Evolutionary conservation across 2,888 invertebrate species (phyloP), one percentile per base, ranked within the genome.

Genomic region (Hemicrepidius hirtus): DNA sequence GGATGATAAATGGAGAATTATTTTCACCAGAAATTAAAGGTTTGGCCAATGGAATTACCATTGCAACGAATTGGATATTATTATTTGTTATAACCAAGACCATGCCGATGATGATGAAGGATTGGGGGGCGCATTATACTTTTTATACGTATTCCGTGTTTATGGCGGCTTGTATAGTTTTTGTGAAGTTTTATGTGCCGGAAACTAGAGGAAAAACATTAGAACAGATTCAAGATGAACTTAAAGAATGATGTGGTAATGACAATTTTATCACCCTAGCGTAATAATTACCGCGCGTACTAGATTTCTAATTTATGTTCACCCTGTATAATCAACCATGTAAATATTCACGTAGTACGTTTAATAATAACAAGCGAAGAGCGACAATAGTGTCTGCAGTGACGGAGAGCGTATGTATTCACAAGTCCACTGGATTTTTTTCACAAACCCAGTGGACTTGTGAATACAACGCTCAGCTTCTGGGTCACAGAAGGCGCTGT

Each of bases 1-100:
- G 77, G 77, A 59, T 77, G 57, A 49, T 77, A 7, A 64, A 76
- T 21, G 77, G 76, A 9, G 77, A 77, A 64, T 21, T 77, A 2
- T 66, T 76, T 18, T 65, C 68, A 3, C 75, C 76, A 6, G 76
- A 77, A 70, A 74, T 76, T 20, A 69, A 76, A 65, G 77, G 77
- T 32, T 46, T 75, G 16, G 71, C 76, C 9, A 75, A 71, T 55
- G 76, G 76, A 20, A 74, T 77, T 41, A 75, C 74, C 1, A 74
- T 77, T 40, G 64, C 71, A 28, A 49, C 68, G 1, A 77, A 76
- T 50, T 77, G 77, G 77, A 66, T 63, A 9, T 53, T 71, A 13
- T 62, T 75, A 28, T 76, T 75, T 63, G 12, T 73, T 24, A 73
- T 77, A 32, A 76, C 77, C 0, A 77, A 76, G 53, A 71, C 60